phyloP scores from a whole-genome alignment of 1,140 invertebrate genomes.

The Monomorium pharaonis region DNA sequence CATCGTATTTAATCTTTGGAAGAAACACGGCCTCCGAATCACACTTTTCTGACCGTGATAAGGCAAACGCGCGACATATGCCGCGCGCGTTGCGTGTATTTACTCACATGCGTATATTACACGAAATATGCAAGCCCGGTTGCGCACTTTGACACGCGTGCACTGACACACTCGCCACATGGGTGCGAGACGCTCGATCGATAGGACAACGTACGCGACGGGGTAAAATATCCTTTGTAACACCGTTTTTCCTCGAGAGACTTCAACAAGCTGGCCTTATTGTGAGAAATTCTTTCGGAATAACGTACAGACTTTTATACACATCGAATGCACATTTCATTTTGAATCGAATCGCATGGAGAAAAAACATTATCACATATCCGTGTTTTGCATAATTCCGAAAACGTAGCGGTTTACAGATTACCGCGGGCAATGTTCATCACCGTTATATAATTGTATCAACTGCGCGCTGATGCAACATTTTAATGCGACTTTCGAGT shows the following conservation, averaged over 20 bases:
- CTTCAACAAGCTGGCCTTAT: background rate
- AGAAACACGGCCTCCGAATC: background rate
- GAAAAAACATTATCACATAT: background rate
- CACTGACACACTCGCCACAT: constrained; percentile 20
- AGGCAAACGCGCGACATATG: background rate
- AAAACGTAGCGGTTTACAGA: constrained; percentile 13
- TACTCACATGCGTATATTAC: background rate
- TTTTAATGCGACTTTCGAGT: constrained; percentile 5
- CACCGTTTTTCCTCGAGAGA: background rate
- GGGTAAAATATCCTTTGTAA: background rate
- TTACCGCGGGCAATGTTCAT: constrained; percentile 16
- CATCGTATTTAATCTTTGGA: background rate
- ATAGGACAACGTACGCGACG: constrained; percentile 5
- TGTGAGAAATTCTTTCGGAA: background rate
- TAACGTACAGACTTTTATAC: background rate
- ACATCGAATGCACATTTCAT: background rate
- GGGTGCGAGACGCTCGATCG: constrained; percentile 18
- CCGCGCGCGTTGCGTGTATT: background rate
- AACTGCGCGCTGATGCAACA: constrained; percentile 1
- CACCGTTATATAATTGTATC: constrained; percentile 25
- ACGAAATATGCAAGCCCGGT: background rate
- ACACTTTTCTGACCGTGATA: background rate
- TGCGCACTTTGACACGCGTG: background rate
- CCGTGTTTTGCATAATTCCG: background rate
- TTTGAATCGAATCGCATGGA: background rate